Evolutionary conservation across 1,140 invertebrate genomes (phyloP).

Genomic region (Dysdera silvatica): DNA sequence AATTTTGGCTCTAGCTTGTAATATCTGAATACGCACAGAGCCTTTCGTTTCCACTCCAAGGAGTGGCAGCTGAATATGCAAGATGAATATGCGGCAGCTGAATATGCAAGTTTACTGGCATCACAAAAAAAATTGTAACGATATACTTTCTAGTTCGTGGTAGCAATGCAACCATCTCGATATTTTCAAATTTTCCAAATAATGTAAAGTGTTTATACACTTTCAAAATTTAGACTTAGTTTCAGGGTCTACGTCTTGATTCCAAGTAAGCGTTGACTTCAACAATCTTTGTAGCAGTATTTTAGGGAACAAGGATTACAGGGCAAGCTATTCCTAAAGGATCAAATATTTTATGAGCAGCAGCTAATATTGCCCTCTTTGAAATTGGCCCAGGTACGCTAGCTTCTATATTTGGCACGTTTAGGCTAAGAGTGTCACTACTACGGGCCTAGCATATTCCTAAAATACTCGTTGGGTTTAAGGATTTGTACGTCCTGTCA

Average conservation of each 20-base stretch:
- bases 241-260: constrained; percentile 6
- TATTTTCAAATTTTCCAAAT: background rate
- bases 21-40: background rate
- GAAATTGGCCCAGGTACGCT: background rate
- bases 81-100: constrained; percentile 6
- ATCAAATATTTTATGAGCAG: constrained; percentile 10
- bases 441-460: background rate
- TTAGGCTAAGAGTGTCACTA: background rate
- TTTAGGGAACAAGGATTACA: constrained; percentile 3
- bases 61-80: constrained; percentile 6
- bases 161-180: background rate
- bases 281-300: constrained; percentile 4
- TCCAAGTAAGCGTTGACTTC: background rate
- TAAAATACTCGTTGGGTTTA: background rate
- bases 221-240: constrained; percentile 2
- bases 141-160: background rate
- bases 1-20: constrained; percentile 8
- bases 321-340: constrained; percentile 16
- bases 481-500: background rate
- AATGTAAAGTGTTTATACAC: background rate
- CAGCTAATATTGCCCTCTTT: background rate
- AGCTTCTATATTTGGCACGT: background rate
- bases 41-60: background rate
- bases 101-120: constrained; percentile 8
- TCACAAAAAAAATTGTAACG: background rate